Evolutionary conservation across 1,140 invertebrate genomes (phyloP).

Genomic region (Zaprionus tsacasi): DNA sequence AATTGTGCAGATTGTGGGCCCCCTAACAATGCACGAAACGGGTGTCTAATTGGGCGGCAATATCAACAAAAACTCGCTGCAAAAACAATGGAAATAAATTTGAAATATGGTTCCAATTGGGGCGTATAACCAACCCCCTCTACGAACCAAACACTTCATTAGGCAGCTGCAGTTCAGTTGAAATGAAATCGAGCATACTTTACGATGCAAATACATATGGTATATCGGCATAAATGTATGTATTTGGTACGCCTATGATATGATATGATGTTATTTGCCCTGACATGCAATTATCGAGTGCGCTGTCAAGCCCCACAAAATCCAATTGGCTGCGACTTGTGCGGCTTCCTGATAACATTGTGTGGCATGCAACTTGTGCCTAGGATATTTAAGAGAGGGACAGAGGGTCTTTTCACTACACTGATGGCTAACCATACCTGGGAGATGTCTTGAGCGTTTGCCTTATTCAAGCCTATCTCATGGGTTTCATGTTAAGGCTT

Average conservation of each 20-base stretch:
- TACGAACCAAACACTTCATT: neutral
- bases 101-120: neutral
- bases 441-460: neutral
- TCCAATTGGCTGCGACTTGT: constrained; percentile 35
- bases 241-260: neutral
- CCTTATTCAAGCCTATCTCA: too few species aligned
- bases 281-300: constrained; percentile 35
- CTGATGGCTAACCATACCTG: too few species aligned
- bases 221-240: neutral
- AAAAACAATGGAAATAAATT: neutral
- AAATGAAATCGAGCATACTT: neutral
- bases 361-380: constrained; percentile 6
- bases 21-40: neutral
- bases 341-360: constrained; percentile 34
- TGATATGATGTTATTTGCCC: neutral
- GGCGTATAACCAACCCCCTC: neutral
- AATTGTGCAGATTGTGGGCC: constrained; percentile 1
- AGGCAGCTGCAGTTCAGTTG: constrained; percentile 1
- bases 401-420: too few species aligned
- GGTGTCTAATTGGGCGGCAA: neutral
- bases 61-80: neutral
- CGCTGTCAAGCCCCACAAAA: constrained; percentile 36
- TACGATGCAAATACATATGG: neutral
- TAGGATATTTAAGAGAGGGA: constrained; percentile 9
- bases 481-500: too few species aligned